Percentiles rank a stretch among this genome's conserved stretches.
Evolutionary conservation across 2,797 vertebrate species (phyloP).

Genomic region (Microhierax caerulescens): DNA sequence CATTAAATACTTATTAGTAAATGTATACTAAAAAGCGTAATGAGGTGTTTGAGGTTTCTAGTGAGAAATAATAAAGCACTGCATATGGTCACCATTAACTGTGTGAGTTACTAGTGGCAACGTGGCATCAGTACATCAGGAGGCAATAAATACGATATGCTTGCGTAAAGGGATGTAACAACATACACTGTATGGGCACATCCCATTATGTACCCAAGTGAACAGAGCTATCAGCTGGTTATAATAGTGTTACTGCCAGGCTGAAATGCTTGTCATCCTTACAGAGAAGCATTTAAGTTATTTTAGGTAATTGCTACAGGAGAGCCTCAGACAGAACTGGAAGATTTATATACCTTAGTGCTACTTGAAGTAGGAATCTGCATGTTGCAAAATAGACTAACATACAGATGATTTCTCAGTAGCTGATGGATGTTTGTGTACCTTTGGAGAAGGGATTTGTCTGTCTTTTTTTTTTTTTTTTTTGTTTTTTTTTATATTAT

Average conservation of each 20-base stretch:
- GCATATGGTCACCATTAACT: background rate
- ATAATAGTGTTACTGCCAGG: background rate
- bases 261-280: background rate
- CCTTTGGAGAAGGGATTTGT: background rate
- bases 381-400: background rate
- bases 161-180: background rate
- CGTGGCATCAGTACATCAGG: rapidly evolving
- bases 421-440: background rate
- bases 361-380: background rate
- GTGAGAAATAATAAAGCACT: background rate
- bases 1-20: background rate
- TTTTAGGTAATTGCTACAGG: background rate
- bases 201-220: rapidly evolving
- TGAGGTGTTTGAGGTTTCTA: background rate
- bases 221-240: background rate
- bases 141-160: background rate
- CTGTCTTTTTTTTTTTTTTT: background rate
- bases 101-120: background rate
- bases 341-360: background rate
- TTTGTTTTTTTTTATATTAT: background rate
- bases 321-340: background rate
- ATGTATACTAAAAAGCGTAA: background rate
- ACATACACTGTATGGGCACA: rapidly evolving
- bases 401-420: rapidly evolving
- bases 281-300: background rate